Evolutionary conservation across 2,797 vertebrate species (phyloP), one percentile per base, ranked within the genome.

Genomic region (Chaunax sp.): DNA sequence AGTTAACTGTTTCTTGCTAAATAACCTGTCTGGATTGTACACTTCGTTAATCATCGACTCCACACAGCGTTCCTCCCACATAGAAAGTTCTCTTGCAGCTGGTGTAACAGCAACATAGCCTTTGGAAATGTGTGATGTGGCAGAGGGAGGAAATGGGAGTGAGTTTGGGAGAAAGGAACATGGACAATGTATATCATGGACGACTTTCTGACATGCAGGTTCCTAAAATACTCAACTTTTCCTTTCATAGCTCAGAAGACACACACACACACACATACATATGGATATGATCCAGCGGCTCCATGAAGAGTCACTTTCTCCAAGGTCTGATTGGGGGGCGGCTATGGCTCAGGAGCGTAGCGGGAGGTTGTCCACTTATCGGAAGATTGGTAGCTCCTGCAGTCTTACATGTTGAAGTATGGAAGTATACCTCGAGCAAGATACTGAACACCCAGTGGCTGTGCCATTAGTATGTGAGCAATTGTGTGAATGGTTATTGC

Each of bases 171-270:
- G n/a, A 45, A n/a, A 22, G 23, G 35, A 35, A 37, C 14, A 28
- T 1, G 0, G 28, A 41, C 47, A 62, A 54, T 56, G 51, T 41
- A 55, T 45, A 55, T 45, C 41, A 49, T 14, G 13, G 45, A 60
- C 44, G 19, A 60, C 59, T 64, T 63, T 66, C 56, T 73, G 26
- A 66, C 65, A 69, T 44, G 52, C 63, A 57, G 62, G 45, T 49
- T 75, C 68, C 69, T 67, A 83, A 82, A 82, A 81, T 69, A 81
- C 54, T 51, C 43, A 4, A 12, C 49, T 53, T 47, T 59, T 54
- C 28, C 64, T 64, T 71, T 59, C 55, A 63, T 72, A 61, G 60
- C 69, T 56, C 19, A 16, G 20, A 37, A 41, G 3, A 52, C 15
- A 55, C 25, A 45, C 43, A 50, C 37, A 14, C 35, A 18, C 23